phyloP scores from a whole-genome alignment of 2,888 invertebrate genomes.

The Ennomos fuscantarius region DNA sequence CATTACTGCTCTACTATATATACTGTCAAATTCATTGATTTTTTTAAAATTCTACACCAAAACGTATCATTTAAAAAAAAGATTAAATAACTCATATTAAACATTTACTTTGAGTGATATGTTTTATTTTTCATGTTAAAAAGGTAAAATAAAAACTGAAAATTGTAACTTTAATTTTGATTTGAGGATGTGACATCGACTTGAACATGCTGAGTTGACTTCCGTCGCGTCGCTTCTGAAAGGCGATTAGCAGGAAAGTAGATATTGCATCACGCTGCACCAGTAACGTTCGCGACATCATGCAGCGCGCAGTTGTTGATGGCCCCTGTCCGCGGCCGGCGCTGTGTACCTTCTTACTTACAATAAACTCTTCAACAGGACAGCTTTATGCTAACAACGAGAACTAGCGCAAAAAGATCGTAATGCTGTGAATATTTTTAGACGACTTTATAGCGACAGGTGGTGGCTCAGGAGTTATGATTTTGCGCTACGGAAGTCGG shows the following conservation, averaged over 20 bases:
- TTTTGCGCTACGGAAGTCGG: slow-evolving; percentile 35
- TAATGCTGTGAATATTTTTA: slow-evolving; percentile 40
- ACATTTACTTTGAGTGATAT: too few relatives aligned
- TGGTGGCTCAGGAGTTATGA: slow-evolving; percentile 35
- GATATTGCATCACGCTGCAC: slow-evolving; percentile 8
- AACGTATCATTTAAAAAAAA: too few relatives aligned
- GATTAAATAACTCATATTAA: too few relatives aligned
- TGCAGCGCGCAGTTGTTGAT: slow-evolving; percentile 7
- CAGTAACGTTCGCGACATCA: slow-evolving; percentile 1
- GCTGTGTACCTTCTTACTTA: slow-evolving; percentile 26
- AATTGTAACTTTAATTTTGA: background rate
- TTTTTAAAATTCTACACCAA: too few relatives aligned
- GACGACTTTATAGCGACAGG: slow-evolving; percentile 47
- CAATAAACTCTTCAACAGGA: slow-evolving; percentile 48
- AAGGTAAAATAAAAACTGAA: too few relatives aligned
- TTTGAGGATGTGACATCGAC: too few relatives aligned
- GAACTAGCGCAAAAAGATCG: slow-evolving; percentile 47
- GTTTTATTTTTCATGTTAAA: too few relatives aligned
- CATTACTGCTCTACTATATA: too few relatives aligned
- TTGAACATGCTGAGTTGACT: too few relatives aligned
- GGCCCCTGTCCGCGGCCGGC: slow-evolving; percentile 33
- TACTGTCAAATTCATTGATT: too few relatives aligned
- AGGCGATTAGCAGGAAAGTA: slow-evolving; percentile 5
- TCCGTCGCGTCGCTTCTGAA: background rate
- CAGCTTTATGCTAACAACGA: slow-evolving; percentile 47